Evolutionary conservation across 2,797 vertebrate genomes (phyloP), one percentile per base, ranked within the genome.

Genomic region (Oophaga sylvatica): DNA sequence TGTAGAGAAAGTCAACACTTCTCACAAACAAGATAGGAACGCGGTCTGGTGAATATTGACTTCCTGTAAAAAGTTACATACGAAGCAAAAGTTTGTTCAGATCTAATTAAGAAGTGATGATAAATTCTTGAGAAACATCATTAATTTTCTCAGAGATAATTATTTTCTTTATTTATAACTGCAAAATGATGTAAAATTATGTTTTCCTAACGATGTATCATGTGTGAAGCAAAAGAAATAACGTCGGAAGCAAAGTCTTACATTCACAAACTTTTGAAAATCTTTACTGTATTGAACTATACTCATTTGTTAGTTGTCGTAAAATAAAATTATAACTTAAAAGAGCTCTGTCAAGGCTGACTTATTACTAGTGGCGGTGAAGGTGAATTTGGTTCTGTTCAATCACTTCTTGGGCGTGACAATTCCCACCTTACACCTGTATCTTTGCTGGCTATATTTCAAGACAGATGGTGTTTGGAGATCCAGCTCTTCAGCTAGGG

Each of bases 51-150:
- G 19, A 31, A 31, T 75, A 76, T 81, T 87, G 80, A 87, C n/a
- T 87, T 82, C 57, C 45, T 76, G 79, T 35, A 65, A 15, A 73
- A 48, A 81, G 35, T 76, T 87, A 81, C 59, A 65, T 48, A 62
- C 79, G 20, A 75, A 81, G 68, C 35, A 75, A 76, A 81, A 82
- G 35, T 87, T 81, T 75, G 48, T 41, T 65, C 68, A 87, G 73
- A 59, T 56, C 22, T 59, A 87, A 87, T 87, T 87, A 87, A 76
- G 68, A 81, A 75, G 79, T 62, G 70, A 75, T 87, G 85, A 75
- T 81, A 79, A 56, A 81, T 82, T 73, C 57, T 62, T 35, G 68
- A 31, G 26, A 81, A n/a, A 59, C 17, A 53, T 45, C 78, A 82
- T 82, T 80, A 76, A 65, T 87, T 87, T 59, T 76, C 71, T 19